Conservation (phyloP, 2,797 vertebrate species). For the Trachurus trachurus region DNA sequence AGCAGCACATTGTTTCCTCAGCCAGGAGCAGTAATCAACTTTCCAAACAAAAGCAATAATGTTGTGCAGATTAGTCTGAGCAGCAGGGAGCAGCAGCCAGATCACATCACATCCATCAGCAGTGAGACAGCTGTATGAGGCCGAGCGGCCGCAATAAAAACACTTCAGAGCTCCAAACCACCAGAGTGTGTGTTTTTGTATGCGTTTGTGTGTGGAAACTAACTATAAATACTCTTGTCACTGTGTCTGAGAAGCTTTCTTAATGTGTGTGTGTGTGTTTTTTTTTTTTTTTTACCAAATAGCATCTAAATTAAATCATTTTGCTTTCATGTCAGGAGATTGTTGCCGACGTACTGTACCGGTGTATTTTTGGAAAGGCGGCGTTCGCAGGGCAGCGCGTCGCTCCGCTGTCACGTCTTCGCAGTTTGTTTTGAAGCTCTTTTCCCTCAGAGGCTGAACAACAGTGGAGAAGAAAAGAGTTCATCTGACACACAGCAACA, state of each 20-base stretch:
- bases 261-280: not conserved
- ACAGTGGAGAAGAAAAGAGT: not conserved
- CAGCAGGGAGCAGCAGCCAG: constrained; percentile 24
- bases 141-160: constrained; percentile 6
- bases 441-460: not conserved
- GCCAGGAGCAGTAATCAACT: constrained; percentile 40
- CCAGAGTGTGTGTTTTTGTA: not conserved
- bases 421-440: constrained; percentile 9
- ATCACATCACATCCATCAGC: constrained; percentile 55
- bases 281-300: not conserved
- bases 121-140: constrained; percentile 13
- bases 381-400: constrained; percentile 15
- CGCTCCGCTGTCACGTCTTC: constrained; percentile 17
- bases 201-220: not conserved
- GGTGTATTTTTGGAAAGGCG: constrained; percentile 38
- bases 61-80: constrained; percentile 43
- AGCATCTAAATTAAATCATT: constrained; percentile 36
- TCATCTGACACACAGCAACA: too few relatives aligned
- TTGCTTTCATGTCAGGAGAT: constrained; percentile 9
- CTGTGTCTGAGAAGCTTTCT: constrained; percentile 12
- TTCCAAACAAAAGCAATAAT: constrained; percentile 48
- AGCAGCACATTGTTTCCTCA: not conserved
- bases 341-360: constrained; percentile 15
- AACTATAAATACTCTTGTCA: constrained; percentile 59
- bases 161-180: constrained; percentile 30